Conservation (phyloP, 2,797 vertebrate genomes). For the Potorous gilbertii region DNA sequence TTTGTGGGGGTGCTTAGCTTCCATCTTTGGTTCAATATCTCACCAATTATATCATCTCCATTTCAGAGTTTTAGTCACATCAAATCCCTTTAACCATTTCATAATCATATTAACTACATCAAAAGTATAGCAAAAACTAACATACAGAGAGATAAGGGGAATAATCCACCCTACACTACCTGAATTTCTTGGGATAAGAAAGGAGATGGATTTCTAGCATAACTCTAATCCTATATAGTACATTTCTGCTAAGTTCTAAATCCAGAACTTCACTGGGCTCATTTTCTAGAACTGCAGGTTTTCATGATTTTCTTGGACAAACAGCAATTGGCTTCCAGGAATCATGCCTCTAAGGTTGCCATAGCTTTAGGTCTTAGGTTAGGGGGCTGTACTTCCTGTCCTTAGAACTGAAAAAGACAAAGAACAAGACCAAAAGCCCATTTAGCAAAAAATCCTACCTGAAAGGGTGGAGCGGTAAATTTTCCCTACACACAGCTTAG, state of each 20-base stretch:
- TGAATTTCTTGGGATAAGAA: neutral
- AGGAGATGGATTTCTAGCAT: neutral
- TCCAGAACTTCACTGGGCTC: neutral
- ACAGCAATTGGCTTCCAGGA: neutral
- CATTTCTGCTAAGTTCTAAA: neutral
- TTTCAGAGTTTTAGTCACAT: neutral
- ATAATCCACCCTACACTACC: neutral
- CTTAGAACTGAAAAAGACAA: neutral
- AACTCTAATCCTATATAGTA: neutral
- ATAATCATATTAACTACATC: neutral
- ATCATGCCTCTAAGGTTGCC: neutral
- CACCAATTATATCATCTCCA: neutral
- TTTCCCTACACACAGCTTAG: rapidly evolving
- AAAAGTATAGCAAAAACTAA: neutral
- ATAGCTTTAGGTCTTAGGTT: neutral
- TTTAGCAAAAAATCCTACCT: neutral
- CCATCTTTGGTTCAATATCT: no score
- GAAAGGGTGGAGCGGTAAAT: neutral
- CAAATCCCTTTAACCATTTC: neutral
- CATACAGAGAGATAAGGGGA: neutral
- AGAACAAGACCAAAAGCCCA: neutral
- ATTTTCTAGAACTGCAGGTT: neutral
- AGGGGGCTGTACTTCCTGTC: neutral
- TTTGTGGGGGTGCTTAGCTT: no score
- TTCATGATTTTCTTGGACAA: neutral